A percentile compares a stretch with the other conserved stretches of the same genome.
Conservation (phyloP, 2,888 invertebrate genomes). For the Drosophila paramelanica region DNA sequence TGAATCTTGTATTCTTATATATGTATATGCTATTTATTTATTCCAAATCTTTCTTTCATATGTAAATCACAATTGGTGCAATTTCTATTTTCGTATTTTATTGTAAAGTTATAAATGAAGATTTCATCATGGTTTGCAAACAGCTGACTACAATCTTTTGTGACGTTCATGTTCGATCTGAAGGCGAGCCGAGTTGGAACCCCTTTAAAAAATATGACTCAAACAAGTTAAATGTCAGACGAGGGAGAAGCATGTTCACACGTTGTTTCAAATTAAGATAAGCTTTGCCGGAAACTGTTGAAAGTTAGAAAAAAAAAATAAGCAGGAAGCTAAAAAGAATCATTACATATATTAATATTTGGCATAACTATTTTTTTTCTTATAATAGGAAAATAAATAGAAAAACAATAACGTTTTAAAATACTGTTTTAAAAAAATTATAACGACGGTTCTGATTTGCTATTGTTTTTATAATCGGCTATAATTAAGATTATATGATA, state of each 20-base stretch:
- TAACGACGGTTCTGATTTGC: too few relatives aligned
- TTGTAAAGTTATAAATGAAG: not conserved
- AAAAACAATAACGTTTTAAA: not conserved
- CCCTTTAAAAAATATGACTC: conserved; percentile 6
- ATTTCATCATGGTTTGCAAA: conserved; percentile 27
- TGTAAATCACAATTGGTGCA: not conserved
- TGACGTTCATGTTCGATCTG: conserved; percentile 1
- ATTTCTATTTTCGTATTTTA: not conserved
- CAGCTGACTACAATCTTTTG: conserved; percentile 3
- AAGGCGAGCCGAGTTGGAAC: conserved; percentile 2
- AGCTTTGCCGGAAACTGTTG: not conserved
- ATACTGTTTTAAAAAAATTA: too few relatives aligned
- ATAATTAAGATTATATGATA: too few relatives aligned
- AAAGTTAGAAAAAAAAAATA: not conserved
- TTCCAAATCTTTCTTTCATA: not conserved
- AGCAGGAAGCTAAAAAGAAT: not conserved
- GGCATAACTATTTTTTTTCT: too few relatives aligned
- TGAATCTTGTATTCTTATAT: not conserved
- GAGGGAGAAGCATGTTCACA: conserved; percentile 9
- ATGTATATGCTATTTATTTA: not conserved
- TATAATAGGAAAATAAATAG: not conserved
- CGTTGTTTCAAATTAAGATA: conserved; percentile 2
- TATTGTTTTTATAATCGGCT: too few relatives aligned
- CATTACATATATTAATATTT: not conserved
- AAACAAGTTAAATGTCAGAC: not conserved